phyloP scores from a whole-genome alignment of 2,888 invertebrate species.

The Lithophane ornitopus region DNA sequence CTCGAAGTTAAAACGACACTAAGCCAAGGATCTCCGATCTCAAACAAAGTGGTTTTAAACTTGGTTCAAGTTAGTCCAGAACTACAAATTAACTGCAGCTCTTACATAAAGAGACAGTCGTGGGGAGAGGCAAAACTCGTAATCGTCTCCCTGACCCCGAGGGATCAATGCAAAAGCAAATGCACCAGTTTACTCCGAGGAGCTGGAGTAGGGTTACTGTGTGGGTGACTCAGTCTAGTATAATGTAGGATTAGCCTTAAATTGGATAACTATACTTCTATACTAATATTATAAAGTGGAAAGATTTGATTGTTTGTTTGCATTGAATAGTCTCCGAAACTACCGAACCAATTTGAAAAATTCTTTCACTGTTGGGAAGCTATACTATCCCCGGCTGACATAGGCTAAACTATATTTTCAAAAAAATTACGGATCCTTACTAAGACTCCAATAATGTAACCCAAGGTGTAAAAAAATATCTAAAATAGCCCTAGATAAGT shows the following conservation, averaged over 20 bases:
- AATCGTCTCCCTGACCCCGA: conserved; percentile 53
- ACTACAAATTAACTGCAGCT: conserved; percentile 40
- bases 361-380: too few relatives aligned
- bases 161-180: conserved; percentile 55
- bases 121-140: conserved; percentile 25
- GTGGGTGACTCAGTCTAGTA: neutral
- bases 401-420: too few relatives aligned
- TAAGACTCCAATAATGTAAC: too few relatives aligned
- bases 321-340: too few relatives aligned
- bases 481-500: too few relatives aligned
- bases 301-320: too few relatives aligned
- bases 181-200: conserved; percentile 16
- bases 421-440: too few relatives aligned
- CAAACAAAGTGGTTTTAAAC: conserved; percentile 39
- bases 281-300: too few relatives aligned
- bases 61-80: conserved; percentile 22
- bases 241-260: neutral
- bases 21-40: conserved; percentile 26
- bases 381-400: too few relatives aligned
- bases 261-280: too few relatives aligned
- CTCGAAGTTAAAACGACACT: conserved; percentile 12
- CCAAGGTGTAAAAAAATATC: too few relatives aligned
- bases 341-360: too few relatives aligned
- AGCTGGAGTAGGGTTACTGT: conserved; percentile 31
- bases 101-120: conserved; percentile 20